These are phyloP conservation scores for Acronicta alni DNA, from an alignment of 2,888 invertebrate species.

Conservation along the genomic window DNA sequence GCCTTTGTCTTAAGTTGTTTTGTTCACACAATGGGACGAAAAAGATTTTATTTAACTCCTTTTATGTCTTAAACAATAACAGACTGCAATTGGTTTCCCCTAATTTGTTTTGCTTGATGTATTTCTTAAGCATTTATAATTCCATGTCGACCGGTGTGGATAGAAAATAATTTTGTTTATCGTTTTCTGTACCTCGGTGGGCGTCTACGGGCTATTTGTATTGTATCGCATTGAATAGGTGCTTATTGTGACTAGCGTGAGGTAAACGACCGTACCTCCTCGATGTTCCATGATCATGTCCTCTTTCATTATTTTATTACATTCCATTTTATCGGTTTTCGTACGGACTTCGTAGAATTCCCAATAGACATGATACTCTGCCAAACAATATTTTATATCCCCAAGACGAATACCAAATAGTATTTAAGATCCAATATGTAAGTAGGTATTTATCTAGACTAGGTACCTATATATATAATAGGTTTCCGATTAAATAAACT, in stretches of 20 bases:
- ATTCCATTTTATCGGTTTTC: conserved; percentile 3
- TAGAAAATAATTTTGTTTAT: conserved; percentile 41
- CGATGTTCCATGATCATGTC: conserved; percentile 10
- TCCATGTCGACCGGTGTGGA: conserved; percentile 15
- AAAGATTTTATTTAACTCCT: conserved; percentile 23
- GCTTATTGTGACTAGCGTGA: conserved; percentile 22
- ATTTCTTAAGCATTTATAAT: conserved; percentile 37
- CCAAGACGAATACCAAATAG: conserved; percentile 3
- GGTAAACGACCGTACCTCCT: conserved; percentile 35
- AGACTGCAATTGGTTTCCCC: conserved; percentile 24
- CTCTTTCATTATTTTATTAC: conserved; percentile 14
- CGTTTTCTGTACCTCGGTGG: conserved; percentile 22
- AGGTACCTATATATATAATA: too few species aligned
- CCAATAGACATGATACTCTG: conserved; percentile 3
- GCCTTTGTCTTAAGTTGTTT: conserved; percentile 37
- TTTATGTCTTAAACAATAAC: conserved; percentile 39
- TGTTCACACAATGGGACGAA: conserved; percentile 16
- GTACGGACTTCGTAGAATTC: conserved; percentile 5
- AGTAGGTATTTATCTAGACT: too few species aligned
- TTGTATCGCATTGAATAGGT: conserved; percentile 36
- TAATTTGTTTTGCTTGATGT: conserved; percentile 44
- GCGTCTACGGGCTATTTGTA: conserved; percentile 21
- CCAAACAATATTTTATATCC: conserved; percentile 16
- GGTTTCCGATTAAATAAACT: too few species aligned
- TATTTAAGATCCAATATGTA: too few species aligned